Evolutionary conservation across 64 coral and sea anemone genomes (phyloP).

Genomic region (Acropora yongei): DNA sequence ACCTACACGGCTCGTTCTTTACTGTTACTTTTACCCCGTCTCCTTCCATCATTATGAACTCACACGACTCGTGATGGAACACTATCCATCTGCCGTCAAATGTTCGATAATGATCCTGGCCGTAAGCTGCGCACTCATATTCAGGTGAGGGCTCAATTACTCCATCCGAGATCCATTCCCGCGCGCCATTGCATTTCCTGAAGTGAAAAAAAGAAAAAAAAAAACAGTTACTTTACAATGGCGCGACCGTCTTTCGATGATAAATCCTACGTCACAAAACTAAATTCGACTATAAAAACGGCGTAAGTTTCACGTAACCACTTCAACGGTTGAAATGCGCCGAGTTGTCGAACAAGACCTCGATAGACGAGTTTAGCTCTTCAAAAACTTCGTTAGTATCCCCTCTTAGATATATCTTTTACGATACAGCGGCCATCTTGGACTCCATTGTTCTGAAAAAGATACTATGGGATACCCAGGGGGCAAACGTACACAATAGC

Average conservation of each 20-base stretch:
- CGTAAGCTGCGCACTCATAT: conserved; percentile 88
- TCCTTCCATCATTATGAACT: conserved; percentile 72
- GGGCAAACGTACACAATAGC: too few relatives aligned
- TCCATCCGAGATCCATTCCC: conserved; percentile 67
- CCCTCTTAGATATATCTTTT: too few relatives aligned
- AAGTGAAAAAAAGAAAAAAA: background rate
- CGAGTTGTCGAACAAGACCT: too few relatives aligned
- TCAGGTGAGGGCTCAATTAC: conserved; percentile 58
- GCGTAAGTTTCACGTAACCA: background rate
- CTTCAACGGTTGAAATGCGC: too few relatives aligned
- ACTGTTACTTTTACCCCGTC: conserved; percentile 66
- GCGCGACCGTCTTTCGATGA: too few relatives aligned
- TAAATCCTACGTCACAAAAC: background rate
- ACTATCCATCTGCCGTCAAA: conserved; percentile 75
- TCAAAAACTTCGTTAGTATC: too few relatives aligned
- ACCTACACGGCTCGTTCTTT: conserved; percentile 71
- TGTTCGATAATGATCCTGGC: conserved; percentile 88
- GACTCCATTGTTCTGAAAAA: too few relatives aligned
- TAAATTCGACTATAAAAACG: background rate
- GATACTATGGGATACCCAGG: too few relatives aligned
- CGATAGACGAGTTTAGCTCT: too few relatives aligned
- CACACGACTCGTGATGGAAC: conserved; percentile 74
- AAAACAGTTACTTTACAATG: background rate
- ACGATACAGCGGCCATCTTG: too few relatives aligned
- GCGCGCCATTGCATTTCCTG: conserved; percentile 79